Evolutionary conservation across 1,140 invertebrate species (phyloP), one percentile per base, ranked within the genome.

Genomic region (Papilio polyxenes): DNA sequence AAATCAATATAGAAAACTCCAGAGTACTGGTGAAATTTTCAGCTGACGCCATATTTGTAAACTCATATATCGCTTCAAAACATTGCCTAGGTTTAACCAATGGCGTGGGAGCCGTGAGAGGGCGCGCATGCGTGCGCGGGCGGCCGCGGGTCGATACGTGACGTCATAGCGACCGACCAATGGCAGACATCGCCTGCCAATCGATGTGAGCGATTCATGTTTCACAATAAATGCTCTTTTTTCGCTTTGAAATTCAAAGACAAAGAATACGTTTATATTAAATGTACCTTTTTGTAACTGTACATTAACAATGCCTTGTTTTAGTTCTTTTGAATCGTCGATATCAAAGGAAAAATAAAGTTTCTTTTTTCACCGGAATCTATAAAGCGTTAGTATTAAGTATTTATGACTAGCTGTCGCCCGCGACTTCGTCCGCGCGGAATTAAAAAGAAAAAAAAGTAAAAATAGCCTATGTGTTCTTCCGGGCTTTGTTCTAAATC

Each of bases 121-220:
- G 75, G 75, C 82, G 84, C 93, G 93, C 93, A 92, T 93, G 93
- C 93, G 93, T 89, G 89, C 80, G 81, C 88, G 91, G 90, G 88
- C 89, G 92, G 87, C 90, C 82, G 77, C 82, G 84, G 92, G 89
- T 93, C 92, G 92, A 93, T 93, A 92, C 44, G 89, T 93, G 92
- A 94, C 92, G 93, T 94, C 92, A 94, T 92, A 76, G 53, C 82
- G 82, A 83, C 83, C 84, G 86, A 88, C 91, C 92, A 92, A 94
- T 93, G 92, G 90, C 92, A 91, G n/a, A 85, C 87, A 90, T 85
- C 90, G 90, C 87, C 85, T 88, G 82, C 89, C 88, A 90, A 94
- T 93, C 90, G 92, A 93, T 93, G 88, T 87, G 89, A 88, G 88
- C 88, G 84, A 87, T 88, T 89, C 87, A 82, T 79, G 82, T 84